These are phyloP conservation scores for Elysia chlorotica DNA, from an alignment of 1,140 invertebrate species.

Conservation along the genomic window DNA sequence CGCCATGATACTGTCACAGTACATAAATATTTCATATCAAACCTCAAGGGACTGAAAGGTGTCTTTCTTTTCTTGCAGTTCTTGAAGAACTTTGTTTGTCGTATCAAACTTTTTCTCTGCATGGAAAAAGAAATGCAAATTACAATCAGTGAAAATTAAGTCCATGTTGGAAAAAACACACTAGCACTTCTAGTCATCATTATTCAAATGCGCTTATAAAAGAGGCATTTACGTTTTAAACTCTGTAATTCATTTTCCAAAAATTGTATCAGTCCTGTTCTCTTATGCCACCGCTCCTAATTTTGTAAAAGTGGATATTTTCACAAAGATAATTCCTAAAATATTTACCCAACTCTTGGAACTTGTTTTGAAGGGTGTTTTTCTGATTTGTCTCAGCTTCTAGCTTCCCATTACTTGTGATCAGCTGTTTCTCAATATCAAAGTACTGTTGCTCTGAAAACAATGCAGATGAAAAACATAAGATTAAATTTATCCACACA, in stretches of 20 bases:
- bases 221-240: no score
- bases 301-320: no score
- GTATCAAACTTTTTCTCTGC: conserved; percentile 27
- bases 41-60: conserved; percentile 10
- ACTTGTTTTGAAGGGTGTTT: conserved; percentile 29
- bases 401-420: conserved; percentile 40
- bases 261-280: no score
- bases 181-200: no score
- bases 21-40: no score
- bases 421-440: conserved; percentile 58
- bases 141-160: no score
- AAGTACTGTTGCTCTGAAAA: conserved; percentile 59
- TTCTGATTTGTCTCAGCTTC: conserved; percentile 37
- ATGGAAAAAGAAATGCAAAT: no score
- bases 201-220: no score
- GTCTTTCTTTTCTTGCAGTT: conserved; percentile 22
- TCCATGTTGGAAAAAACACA: no score
- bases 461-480: background rate
- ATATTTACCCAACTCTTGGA: conserved; percentile 43
- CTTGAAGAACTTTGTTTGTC: conserved; percentile 21
- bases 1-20: no score
- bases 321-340: background rate
- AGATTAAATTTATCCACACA: background rate
- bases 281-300: no score
- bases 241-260: no score